Conservation (phyloP, 2,113 vertebrate species). For the Cranoglanis bouderius region DNA sequence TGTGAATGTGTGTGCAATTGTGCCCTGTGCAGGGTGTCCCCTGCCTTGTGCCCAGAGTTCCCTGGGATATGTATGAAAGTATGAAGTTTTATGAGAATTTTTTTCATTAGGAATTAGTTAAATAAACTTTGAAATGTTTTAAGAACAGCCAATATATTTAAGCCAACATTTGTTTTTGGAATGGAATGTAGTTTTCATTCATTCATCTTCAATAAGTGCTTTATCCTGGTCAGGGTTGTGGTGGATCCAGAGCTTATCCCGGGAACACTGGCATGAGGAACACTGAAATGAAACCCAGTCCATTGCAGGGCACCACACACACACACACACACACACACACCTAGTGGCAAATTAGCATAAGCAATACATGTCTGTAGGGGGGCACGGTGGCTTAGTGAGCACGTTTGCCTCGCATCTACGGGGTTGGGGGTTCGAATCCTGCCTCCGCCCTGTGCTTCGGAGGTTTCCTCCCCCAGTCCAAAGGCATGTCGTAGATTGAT, state of each 20-base stretch:
- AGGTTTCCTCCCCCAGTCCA: too few species aligned
- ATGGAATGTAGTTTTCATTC: too few species aligned
- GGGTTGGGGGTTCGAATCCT: too few species aligned
- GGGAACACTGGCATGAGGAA: not conserved
- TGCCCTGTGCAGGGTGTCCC: too few species aligned
- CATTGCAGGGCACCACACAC: not conserved
- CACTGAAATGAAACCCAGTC: not conserved
- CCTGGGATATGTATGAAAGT: too few species aligned
- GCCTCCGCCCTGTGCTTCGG: too few species aligned
- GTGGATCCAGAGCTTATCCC: not conserved
- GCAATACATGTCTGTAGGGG: not conserved
- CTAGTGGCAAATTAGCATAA: not conserved
- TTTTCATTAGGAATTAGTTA: not conserved
- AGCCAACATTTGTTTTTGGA: not conserved
- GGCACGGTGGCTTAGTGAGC: too few species aligned
- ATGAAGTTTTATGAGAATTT: not conserved
- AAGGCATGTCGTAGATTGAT: too few species aligned
- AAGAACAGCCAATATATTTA: not conserved
- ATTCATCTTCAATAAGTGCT: too few species aligned
- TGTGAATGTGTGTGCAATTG: too few species aligned
- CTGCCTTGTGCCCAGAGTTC: too few species aligned
- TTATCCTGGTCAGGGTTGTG: not conserved
- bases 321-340: not conserved
- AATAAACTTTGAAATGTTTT: not conserved
- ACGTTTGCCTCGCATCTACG: too few species aligned